Evolutionary conservation across 2,797 vertebrate genomes (phyloP).

Genomic region (Anas georgica): DNA sequence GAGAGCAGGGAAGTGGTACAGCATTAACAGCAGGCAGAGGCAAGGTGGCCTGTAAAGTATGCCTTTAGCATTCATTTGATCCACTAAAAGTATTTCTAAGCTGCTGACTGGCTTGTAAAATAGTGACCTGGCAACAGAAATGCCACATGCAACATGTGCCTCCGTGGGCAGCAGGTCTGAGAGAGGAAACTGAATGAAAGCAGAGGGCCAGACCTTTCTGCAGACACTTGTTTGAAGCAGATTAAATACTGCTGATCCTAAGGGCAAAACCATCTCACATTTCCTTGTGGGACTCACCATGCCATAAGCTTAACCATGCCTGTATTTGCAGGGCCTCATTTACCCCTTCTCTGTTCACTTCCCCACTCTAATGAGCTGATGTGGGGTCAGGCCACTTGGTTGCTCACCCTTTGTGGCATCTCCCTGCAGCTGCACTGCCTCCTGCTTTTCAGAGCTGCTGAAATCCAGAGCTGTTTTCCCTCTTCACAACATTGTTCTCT

Average conservation of each 20-base stretch:
- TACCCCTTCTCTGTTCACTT: neutral
- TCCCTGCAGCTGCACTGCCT: neutral
- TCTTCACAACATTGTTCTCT: neutral
- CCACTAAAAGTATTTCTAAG: neutral
- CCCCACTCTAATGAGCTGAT: neutral
- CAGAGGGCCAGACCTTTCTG: neutral
- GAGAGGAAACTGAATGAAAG: neutral
- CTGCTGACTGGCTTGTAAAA: neutral
- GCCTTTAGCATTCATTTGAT: neutral
- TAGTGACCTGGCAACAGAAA: neutral
- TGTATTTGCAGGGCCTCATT: neutral
- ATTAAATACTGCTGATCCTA: neutral
- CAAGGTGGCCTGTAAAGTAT: neutral
- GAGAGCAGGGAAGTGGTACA: neutral
- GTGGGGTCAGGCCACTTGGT: neutral
- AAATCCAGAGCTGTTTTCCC: neutral
- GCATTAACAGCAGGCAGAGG: neutral
- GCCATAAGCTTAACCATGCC: neutral
- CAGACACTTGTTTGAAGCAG: neutral
- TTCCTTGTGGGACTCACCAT: neutral
- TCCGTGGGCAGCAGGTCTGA: neutral
- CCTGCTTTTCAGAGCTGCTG: neutral
- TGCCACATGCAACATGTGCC: neutral
- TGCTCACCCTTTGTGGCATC: neutral
- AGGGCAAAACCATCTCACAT: neutral